A percentile compares a stretch with the other conserved stretches of the same genome.
Conservation (phyloP, 37 sponge, comb jelly and placozoan genomes). For the Mnemiopsis leidyi region DNA sequence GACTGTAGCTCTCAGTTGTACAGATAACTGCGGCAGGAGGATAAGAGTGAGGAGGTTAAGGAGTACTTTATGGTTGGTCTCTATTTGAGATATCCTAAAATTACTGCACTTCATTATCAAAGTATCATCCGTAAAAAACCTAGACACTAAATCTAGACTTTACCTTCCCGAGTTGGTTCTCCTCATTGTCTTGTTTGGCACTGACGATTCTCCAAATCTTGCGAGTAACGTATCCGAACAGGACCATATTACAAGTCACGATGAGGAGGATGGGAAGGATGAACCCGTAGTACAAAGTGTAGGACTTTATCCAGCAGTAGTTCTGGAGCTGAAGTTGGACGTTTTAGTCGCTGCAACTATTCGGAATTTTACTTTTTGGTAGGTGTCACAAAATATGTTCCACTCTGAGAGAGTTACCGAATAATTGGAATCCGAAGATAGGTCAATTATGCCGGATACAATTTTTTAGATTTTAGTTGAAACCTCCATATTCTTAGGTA, state of each 20-base stretch:
- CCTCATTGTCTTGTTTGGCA: background rate
- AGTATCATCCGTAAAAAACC: no score
- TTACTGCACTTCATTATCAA: no score
- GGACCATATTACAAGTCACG: background rate
- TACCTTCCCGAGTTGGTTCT: background rate
- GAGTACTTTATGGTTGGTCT: no score
- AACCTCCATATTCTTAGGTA: no score
- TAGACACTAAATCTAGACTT: no score
- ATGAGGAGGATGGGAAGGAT: conserved; percentile 17
- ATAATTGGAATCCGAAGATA: background rate
- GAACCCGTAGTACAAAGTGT: conserved; percentile 46
- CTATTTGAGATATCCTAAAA: no score
- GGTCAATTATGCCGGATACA: background rate
- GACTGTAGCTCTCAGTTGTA: background rate
- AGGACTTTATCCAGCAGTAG: conserved; percentile 40
- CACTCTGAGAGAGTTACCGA: background rate
- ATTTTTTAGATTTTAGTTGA: no score
- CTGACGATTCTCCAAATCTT: background rate
- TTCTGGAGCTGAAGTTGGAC: background rate
- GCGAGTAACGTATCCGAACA: background rate
- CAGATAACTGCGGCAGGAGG: background rate
- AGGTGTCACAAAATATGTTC: background rate
- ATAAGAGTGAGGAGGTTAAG: no score
- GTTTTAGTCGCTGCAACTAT: background rate
- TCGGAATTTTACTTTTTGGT: no score